Percentiles rank a stretch among this genome's conserved stretches.
Conservation (phyloP, 2,888 invertebrate species). For the Apamea crenata region DNA sequence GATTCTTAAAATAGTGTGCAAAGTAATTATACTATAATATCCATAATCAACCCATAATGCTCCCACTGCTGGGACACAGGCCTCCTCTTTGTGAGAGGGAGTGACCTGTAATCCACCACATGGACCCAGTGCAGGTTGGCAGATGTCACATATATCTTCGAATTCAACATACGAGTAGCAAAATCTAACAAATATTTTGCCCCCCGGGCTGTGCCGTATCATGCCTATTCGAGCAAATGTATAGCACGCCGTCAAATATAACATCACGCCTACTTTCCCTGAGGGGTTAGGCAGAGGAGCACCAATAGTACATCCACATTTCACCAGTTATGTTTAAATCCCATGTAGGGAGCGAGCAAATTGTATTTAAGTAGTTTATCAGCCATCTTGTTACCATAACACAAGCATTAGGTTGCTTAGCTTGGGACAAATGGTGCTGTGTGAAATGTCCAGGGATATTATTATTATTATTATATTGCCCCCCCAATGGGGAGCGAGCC, state of each 20-base stretch:
- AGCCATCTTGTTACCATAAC: no score
- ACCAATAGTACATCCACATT: not conserved
- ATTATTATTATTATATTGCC: no score
- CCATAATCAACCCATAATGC: not conserved
- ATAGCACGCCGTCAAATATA: not conserved
- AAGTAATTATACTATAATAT: no score
- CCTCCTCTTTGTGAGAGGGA: not conserved
- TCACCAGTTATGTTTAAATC: not conserved
- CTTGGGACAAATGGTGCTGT: no score
- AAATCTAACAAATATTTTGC: not conserved
- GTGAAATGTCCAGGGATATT: no score
- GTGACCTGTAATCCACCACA: not conserved
- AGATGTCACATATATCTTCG: not conserved
- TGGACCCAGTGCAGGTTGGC: not conserved
- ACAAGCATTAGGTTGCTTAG: no score
- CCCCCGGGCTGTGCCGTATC: not conserved
- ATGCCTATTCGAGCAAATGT: not conserved
- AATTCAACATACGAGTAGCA: not conserved
- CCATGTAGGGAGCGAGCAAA: not conserved
- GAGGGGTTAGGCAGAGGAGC: not conserved
- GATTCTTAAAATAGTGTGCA: no score
- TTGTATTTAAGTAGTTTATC: no score
- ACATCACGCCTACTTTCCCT: not conserved
- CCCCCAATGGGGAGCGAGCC: no score
- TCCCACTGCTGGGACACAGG: not conserved